Evolutionary conservation across 2,113 vertebrate species (phyloP).

Genomic region (Takifugu flavidus): DNA sequence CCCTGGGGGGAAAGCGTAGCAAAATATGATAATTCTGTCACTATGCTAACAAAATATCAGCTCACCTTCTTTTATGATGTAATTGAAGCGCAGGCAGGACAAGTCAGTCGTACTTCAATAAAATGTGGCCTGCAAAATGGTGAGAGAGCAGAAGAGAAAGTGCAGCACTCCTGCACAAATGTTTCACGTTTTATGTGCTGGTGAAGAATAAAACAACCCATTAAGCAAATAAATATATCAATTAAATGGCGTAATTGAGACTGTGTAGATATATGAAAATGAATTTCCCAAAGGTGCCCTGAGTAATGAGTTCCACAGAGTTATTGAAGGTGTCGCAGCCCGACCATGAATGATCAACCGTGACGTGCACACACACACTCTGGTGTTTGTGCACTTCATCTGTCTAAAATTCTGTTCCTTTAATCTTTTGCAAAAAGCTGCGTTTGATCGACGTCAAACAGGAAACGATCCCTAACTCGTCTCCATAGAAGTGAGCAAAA

Average conservation of each 20-base stretch:
- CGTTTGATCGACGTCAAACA: conserved; percentile 34
- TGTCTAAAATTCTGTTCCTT: conserved; percentile 17
- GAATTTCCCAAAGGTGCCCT: conserved; percentile 68
- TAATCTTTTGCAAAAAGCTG: conserved; percentile 20
- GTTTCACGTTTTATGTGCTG: conserved; percentile 13
- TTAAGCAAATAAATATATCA: conserved; percentile 79
- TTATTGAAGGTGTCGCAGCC: conserved; percentile 59
- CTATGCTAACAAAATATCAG: conserved; percentile 27
- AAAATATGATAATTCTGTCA: conserved; percentile 15
- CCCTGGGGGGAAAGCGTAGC: neutral
- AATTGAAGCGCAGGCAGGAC: conserved; percentile 31
- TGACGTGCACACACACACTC: conserved; percentile 18
- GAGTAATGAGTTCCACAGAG: conserved; percentile 65
- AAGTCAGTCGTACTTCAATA: conserved; percentile 48
- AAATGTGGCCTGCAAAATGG: conserved; percentile 35
- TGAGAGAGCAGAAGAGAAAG: conserved; percentile 24
- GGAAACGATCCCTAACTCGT: conserved; percentile 16
- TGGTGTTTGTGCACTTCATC: conserved; percentile 29
- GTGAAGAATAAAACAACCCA: conserved; percentile 55
- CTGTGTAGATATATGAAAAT: conserved; percentile 69
- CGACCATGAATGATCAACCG: conserved; percentile 12
- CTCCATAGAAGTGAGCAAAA: conserved; percentile 9
- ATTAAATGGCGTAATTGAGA: conserved; percentile 76
- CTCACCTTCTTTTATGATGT: conserved; percentile 42
- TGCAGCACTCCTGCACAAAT: conserved; percentile 3